A percentile compares a stretch with the other conserved stretches of the same genome.
phyloP scores from a whole-genome alignment of 2,797 vertebrate species.

The Dryobates pubescens region DNA sequence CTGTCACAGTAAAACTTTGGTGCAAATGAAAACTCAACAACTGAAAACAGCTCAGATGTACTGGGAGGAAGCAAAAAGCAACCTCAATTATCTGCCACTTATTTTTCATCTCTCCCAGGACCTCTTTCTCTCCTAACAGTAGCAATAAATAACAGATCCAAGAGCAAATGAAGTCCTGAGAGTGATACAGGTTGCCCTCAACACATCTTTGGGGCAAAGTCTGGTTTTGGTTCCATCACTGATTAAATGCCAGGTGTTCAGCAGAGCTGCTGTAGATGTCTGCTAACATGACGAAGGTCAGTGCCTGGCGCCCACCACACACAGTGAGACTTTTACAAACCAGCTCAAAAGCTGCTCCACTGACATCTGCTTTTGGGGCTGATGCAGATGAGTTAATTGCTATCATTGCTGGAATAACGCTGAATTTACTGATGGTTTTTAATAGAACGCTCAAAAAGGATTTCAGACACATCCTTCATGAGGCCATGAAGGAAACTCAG shows the following conservation, averaged over 20 bases:
- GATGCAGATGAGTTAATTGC: conserved; percentile 17
- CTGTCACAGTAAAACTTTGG: conserved; percentile 49
- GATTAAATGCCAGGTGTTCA: not conserved
- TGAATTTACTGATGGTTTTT: conserved; percentile 51
- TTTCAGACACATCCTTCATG: conserved; percentile 44
- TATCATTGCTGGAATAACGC: not conserved
- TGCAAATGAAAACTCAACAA: conserved; percentile 58
- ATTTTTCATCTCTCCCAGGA: not conserved
- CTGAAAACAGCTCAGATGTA: conserved; percentile 53
- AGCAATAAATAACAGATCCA: not conserved
- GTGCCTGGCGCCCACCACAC: not conserved
- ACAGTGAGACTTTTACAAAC: not conserved
- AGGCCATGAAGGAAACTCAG: conserved; percentile 51
- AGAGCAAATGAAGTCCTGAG: rapidly evolving
- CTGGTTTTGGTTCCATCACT: not conserved
- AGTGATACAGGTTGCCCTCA: not conserved
- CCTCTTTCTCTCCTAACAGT: not conserved
- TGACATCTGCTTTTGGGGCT: not conserved
- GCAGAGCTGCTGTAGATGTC: not conserved
- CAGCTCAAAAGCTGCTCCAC: not conserved
- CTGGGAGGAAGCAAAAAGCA: conserved; percentile 28
- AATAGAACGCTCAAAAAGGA: conserved; percentile 44
- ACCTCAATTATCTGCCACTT: conserved; percentile 21
- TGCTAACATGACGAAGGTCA: not conserved
- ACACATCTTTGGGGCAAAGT: not conserved